Conservation (phyloP, 1,140 invertebrate genomes). For the Sarcophaga peregrina region DNA sequence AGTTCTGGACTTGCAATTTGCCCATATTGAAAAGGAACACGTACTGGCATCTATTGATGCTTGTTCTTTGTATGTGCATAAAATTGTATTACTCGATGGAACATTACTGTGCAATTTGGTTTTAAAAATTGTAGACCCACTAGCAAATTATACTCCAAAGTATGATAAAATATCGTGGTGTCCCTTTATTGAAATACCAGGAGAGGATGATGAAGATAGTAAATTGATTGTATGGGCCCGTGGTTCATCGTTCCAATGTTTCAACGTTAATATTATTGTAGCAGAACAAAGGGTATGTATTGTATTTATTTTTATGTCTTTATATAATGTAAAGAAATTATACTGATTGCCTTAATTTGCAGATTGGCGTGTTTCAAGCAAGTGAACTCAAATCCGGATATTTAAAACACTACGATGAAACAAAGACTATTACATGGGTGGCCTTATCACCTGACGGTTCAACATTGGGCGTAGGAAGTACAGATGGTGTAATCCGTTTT, state of each 20-base stretch:
- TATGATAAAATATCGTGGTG: slow-evolving; percentile 84
- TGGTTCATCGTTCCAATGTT: slow-evolving; percentile 70
- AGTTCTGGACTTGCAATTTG: slow-evolving; percentile 90
- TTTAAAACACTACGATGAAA: slow-evolving; percentile 77
- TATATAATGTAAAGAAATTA: background rate
- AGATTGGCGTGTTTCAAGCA: slow-evolving; percentile 61
- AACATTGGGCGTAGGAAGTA: slow-evolving; percentile 87
- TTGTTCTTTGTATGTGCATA: slow-evolving; percentile 81
- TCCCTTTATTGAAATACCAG: slow-evolving; percentile 80
- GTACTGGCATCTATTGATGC: slow-evolving; percentile 89
- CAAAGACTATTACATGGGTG: slow-evolving; percentile 82
- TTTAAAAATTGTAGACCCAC: slow-evolving; percentile 68
- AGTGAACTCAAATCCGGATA: slow-evolving; percentile 70
- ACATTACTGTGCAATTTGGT: slow-evolving; percentile 71
- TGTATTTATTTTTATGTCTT: background rate
- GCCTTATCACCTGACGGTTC: slow-evolving; percentile 94
- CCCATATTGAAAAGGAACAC: slow-evolving; percentile 79
- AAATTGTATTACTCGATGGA: slow-evolving; percentile 75
- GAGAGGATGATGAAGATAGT: slow-evolving; percentile 78
- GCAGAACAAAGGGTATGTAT: slow-evolving; percentile 58
- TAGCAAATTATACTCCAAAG: slow-evolving; percentile 56
- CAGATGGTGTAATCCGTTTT: slow-evolving; percentile 90
- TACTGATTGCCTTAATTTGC: background rate
- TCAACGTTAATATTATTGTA: slow-evolving; percentile 59
- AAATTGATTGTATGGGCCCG: slow-evolving; percentile 84